phyloP scores from a whole-genome alignment of 2,797 vertebrate genomes.

The Euphonia xanthogaster region DNA sequence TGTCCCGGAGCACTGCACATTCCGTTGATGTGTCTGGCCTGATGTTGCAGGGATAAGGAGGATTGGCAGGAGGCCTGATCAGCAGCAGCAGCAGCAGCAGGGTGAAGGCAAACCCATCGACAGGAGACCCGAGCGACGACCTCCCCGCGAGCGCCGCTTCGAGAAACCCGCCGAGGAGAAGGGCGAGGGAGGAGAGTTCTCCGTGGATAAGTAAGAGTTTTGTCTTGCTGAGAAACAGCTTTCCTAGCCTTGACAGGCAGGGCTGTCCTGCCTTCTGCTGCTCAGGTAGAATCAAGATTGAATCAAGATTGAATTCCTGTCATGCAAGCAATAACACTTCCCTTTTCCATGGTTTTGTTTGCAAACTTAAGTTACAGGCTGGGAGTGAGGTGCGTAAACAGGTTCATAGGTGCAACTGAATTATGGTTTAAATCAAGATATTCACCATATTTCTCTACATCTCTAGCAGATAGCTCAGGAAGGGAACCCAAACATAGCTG shows the following conservation, averaged over 20 bases:
- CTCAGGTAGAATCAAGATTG: background rate
- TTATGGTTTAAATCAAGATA: background rate
- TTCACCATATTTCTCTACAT: accelerated
- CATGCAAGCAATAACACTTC: accelerated
- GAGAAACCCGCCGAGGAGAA: conserved; percentile 95
- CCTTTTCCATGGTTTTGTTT: background rate
- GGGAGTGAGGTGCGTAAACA: accelerated
- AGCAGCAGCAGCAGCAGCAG: conserved; percentile 79
- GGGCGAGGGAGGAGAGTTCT: conserved; percentile 91
- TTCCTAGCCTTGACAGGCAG: background rate
- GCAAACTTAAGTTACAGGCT: background rate
- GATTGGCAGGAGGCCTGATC: conserved; percentile 91
- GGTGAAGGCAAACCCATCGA: conserved; percentile 90
- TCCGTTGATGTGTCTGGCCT: conserved; percentile 30
- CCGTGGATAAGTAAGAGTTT: conserved; percentile 86
- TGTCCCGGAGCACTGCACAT: background rate
- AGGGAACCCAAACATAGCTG: background rate
- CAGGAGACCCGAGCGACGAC: conserved; percentile 91
- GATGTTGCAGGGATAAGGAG: conserved; percentile 87
- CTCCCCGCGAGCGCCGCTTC: conserved; percentile 92
- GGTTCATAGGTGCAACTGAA: background rate
- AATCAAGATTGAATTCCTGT: background rate
- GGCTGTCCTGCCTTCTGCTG: background rate
- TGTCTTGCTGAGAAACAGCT: background rate
- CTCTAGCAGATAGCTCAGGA: background rate